phyloP scores from a whole-genome alignment of 2,113 vertebrate species.

The Oryzias javanicus region DNA sequence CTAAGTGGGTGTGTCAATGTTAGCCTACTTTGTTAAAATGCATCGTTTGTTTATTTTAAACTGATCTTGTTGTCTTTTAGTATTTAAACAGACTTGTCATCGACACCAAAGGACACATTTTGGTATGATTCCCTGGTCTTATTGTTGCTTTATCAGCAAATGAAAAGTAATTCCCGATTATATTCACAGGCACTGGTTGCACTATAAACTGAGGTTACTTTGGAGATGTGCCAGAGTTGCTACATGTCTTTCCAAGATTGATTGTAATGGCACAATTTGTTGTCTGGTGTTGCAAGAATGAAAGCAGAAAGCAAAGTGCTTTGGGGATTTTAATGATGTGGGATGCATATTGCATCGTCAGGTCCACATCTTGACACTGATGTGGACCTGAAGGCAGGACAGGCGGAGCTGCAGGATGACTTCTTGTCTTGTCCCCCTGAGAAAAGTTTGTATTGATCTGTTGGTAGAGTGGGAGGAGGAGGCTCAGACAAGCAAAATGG shows the following conservation, averaged over 20 bases:
- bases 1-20: constrained; percentile 13
- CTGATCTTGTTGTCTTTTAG: constrained; percentile 18
- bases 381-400: constrained; percentile 58
- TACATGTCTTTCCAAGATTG: constrained; percentile 36
- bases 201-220: constrained; percentile 10
- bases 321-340: constrained; percentile 53
- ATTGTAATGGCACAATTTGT: constrained; percentile 54
- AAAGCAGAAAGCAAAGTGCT: constrained; percentile 18
- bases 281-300: constrained; percentile 27
- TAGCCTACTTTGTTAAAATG: constrained; percentile 4
- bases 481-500: constrained; percentile 46
- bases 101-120: constrained; percentile 8
- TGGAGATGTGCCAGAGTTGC: constrained; percentile 29
- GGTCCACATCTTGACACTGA: constrained; percentile 45
- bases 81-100: neutral
- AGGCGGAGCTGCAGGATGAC: constrained; percentile 42
- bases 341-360: constrained; percentile 45
- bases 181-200: constrained; percentile 30
- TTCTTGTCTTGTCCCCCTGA: constrained; percentile 42
- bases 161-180: constrained; percentile 25
- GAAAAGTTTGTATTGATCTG: constrained; percentile 68
- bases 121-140: neutral
- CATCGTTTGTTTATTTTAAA: constrained; percentile 35
- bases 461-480: constrained; percentile 44
- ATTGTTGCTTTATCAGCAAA: constrained; percentile 9